phyloP scores from a whole-genome alignment of 2,888 invertebrate genomes.

The Epistrophe eligans region DNA sequence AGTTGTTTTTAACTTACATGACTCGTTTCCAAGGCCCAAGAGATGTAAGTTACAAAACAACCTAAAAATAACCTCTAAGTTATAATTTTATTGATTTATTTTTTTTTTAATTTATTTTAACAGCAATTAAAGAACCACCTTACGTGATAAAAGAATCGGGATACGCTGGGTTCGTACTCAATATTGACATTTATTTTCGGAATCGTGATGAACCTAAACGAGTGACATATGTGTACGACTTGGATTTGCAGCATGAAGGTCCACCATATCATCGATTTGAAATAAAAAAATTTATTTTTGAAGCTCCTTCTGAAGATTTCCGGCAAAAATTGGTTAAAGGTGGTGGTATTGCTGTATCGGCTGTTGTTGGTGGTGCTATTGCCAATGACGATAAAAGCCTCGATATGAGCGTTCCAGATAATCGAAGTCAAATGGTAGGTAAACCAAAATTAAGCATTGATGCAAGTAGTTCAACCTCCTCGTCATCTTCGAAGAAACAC shows the following conservation, averaged over 20 bases:
- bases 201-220: conserved; percentile 96
- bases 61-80: background rate
- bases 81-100: conserved; percentile 5
- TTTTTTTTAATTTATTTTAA: conserved; percentile 81
- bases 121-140: conserved; percentile 96
- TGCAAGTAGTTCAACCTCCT: conserved; percentile 44
- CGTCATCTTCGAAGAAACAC: conserved; percentile 85
- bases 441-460: conserved; percentile 87
- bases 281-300: conserved; percentile 93
- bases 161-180: conserved; percentile 96
- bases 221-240: conserved; percentile 92
- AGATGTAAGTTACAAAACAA: conserved; percentile 87
- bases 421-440: conserved; percentile 87
- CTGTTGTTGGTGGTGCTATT: conserved; percentile 73
- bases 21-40: conserved; percentile 96
- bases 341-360: conserved; percentile 87
- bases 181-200: conserved; percentile 94
- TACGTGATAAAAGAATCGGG: conserved; percentile 96
- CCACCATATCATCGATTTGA: conserved; percentile 89
- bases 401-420: conserved; percentile 85
- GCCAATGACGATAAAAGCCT: conserved; percentile 85
- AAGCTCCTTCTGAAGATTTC: conserved; percentile 95
- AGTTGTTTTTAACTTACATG: conserved; percentile 95
- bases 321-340: conserved; percentile 93
- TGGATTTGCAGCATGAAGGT: conserved; percentile 91